Conservation (phyloP, 2,888 invertebrate genomes). For the Hipparchia semele region DNA sequence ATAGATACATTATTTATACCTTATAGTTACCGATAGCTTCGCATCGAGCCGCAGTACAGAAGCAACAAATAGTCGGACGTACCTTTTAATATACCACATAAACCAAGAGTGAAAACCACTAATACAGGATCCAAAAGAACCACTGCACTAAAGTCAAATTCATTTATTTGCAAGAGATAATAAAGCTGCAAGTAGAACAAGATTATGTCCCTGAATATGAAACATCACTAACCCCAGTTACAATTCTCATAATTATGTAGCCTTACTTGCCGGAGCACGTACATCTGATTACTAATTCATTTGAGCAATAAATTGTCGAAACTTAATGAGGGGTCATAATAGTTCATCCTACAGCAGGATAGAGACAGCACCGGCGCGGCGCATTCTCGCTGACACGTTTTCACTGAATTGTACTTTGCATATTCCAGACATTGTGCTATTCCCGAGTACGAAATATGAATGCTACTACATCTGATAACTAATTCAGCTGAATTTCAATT, state of each 20-base stretch:
- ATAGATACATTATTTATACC: too few species aligned
- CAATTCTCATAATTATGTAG: neutral
- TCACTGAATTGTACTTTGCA: slow-evolving; percentile 16
- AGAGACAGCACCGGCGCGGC: neutral
- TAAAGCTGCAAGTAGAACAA: neutral
- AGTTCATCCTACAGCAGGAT: slow-evolving; percentile 13
- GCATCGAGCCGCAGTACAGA: too few species aligned
- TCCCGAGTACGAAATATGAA: neutral
- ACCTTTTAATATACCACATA: too few species aligned
- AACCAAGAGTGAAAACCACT: too few species aligned
- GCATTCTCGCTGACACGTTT: slow-evolving; percentile 4
- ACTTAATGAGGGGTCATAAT: slow-evolving; percentile 10
- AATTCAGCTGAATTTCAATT: slow-evolving; percentile 10
- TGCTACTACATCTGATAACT: slow-evolving; percentile 5
- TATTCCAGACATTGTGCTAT: slow-evolving; percentile 11
- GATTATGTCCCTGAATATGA: neutral
- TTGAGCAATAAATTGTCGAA: slow-evolving; percentile 11
- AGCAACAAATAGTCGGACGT: too few species aligned
- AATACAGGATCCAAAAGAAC: neutral
- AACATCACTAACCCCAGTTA: slow-evolving; percentile 3
- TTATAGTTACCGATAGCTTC: too few species aligned
- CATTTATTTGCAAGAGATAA: neutral
- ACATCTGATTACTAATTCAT: slow-evolving; percentile 9
- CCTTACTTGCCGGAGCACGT: neutral
- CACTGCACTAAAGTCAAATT: neutral